These are phyloP conservation scores for Penaeus monodon DNA, from an alignment of 2,888 invertebrate species.

Conservation along the genomic window DNA sequence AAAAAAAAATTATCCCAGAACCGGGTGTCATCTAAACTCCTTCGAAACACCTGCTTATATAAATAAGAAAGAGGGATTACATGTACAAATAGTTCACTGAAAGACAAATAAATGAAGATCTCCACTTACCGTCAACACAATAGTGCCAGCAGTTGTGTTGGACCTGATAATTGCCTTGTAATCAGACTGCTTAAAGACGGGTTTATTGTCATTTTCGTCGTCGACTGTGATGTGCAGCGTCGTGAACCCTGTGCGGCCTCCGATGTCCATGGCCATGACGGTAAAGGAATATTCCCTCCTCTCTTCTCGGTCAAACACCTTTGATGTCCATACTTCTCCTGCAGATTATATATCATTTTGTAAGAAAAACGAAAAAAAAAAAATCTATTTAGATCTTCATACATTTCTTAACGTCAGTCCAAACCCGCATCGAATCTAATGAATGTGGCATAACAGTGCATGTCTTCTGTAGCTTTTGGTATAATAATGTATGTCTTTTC, in stretches of 20 bases:
- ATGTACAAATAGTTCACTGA: no score
- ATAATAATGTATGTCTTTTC: no score
- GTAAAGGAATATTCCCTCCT: constrained; percentile 88
- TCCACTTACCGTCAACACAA: constrained; percentile 75
- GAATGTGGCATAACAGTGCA: no score
- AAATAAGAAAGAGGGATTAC: no score
- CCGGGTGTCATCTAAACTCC: no score
- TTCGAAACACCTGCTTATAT: no score
- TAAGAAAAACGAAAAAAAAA: background rate
- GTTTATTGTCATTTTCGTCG: constrained; percentile 82
- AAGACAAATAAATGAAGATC: no score
- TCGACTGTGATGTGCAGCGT: constrained; percentile 78
- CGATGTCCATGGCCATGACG: constrained; percentile 91
- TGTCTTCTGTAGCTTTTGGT: no score
- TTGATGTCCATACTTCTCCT: constrained; percentile 80
- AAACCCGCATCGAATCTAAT: no score
- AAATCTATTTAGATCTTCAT: no score
- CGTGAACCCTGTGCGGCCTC: constrained; percentile 79
- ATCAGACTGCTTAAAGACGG: constrained; percentile 71
- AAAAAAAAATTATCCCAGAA: no score
- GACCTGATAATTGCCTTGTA: constrained; percentile 80
- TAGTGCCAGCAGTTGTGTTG: constrained; percentile 87
- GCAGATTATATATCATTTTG: background rate
- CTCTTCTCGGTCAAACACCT: constrained; percentile 85
- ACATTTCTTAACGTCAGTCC: no score